Conservation (phyloP, 2,888 invertebrate species). For the Papilio elwesi region DNA sequence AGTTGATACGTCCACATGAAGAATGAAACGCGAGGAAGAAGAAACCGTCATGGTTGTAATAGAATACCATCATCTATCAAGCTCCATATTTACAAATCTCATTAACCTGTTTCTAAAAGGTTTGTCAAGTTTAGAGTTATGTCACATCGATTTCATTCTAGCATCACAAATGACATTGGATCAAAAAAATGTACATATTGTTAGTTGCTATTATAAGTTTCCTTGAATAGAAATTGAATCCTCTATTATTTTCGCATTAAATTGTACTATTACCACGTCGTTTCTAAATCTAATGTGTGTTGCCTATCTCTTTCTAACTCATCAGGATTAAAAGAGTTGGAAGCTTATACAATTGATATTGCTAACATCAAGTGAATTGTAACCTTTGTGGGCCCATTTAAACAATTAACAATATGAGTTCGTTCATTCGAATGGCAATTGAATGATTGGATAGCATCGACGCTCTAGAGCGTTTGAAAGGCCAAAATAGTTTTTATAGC, state of each 20-base stretch:
- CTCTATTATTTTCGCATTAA: too few species aligned
- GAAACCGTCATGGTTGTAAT: too few species aligned
- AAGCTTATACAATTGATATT: not conserved
- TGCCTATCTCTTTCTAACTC: not conserved
- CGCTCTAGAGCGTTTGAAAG: not conserved
- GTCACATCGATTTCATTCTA: not conserved
- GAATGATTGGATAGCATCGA: conserved; percentile 25
- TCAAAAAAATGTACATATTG: not conserved
- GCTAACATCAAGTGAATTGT: not conserved
- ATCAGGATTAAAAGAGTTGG: not conserved
- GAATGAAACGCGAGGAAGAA: too few species aligned
- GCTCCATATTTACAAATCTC: too few species aligned
- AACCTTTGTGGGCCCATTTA: conserved; percentile 16
- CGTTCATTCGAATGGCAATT: conserved; percentile 23
- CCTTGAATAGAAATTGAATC: too few species aligned
- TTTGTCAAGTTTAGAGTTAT: not conserved
- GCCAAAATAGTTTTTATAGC: conserved; percentile 29
- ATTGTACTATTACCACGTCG: not conserved
- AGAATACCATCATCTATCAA: too few species aligned
- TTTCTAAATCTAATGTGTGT: not conserved
- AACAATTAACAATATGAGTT: conserved; percentile 29
- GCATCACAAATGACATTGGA: too few species aligned
- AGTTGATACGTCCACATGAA: too few species aligned
- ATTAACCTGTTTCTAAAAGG: not conserved
- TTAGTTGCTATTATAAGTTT: not conserved